Percentiles rank a stretch among this genome's conserved stretches.
These are phyloP conservation scores for Cryptoleucopteryx plumbea DNA, from an alignment of 2,113 vertebrate species.

Conservation along the genomic window DNA sequence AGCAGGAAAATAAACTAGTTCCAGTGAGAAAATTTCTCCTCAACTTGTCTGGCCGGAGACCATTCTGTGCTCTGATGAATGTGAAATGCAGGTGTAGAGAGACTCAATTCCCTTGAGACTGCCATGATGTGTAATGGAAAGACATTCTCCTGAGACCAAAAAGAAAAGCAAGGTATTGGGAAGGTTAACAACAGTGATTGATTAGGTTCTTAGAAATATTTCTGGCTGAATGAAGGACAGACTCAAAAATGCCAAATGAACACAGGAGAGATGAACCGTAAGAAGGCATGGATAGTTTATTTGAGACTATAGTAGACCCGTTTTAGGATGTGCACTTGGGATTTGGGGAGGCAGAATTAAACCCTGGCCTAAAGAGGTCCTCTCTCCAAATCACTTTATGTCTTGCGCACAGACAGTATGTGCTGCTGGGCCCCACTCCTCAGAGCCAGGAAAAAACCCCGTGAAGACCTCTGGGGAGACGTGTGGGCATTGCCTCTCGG, in stretches of 20 bases:
- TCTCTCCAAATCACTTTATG: neutral
- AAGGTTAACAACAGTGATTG: neutral
- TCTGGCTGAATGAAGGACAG: neutral
- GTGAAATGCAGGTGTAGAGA: neutral
- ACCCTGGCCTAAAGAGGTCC: neutral
- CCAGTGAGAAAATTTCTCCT: neutral
- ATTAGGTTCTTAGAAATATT: constrained; percentile 4
- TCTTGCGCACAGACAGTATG: neutral
- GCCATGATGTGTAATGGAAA: neutral
- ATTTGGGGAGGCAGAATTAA: neutral
- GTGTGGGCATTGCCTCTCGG: neutral
- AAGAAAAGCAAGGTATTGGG: neutral
- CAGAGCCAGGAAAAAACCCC: neutral
- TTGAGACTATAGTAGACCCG: neutral
- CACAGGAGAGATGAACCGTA: neutral
- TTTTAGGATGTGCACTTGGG: neutral
- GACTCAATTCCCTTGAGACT: neutral
- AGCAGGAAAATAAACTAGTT: neutral
- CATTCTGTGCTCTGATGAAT: neutral
- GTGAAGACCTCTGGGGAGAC: neutral
- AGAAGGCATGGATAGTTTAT: neutral
- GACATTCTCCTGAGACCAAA: neutral
- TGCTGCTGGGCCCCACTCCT: neutral
- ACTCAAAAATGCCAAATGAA: neutral
- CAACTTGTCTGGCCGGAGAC: neutral